These are phyloP conservation scores for Lytechinus pictus DNA, from an alignment of 35 echinoderm and acorn worm species.

Conservation along the genomic window DNA sequence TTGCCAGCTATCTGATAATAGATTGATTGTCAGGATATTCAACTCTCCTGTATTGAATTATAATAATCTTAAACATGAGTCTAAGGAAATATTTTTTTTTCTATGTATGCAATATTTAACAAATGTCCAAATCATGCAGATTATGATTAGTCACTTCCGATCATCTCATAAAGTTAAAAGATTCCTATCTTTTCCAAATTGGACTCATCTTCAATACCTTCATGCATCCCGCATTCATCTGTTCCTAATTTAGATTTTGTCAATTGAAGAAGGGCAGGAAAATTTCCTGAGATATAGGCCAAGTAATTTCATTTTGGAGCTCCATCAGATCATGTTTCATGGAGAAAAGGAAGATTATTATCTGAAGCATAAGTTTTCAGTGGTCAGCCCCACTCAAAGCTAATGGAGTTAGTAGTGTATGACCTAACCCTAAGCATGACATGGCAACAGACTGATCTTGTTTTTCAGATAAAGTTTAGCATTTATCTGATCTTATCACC, in stretches of 20 bases:
- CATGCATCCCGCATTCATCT: not conserved
- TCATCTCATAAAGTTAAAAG: not conserved
- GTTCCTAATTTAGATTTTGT: not conserved
- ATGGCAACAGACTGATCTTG: not conserved
- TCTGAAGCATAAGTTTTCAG: not conserved
- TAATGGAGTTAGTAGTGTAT: not conserved
- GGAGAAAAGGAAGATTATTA: not conserved
- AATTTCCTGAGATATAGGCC: constrained; percentile 3
- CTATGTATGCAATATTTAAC: not conserved
- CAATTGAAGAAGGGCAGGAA: constrained; percentile 2
- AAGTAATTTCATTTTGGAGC: not conserved
- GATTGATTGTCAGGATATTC: not conserved
- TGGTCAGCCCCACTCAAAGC: not conserved
- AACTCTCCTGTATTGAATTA: no score
- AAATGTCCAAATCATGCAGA: not conserved
- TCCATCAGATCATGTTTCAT: not conserved
- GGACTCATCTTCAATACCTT: not conserved
- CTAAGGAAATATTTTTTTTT: not conserved
- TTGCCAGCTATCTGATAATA: no score
- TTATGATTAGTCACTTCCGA: not conserved
- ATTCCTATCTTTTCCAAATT: not conserved
- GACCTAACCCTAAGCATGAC: not conserved
- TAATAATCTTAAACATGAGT: no score
- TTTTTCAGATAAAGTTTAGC: not conserved
- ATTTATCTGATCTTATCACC: not conserved